Conservation (phyloP, 1,140 invertebrate species). For the Pogonognathellus flavescens region DNA sequence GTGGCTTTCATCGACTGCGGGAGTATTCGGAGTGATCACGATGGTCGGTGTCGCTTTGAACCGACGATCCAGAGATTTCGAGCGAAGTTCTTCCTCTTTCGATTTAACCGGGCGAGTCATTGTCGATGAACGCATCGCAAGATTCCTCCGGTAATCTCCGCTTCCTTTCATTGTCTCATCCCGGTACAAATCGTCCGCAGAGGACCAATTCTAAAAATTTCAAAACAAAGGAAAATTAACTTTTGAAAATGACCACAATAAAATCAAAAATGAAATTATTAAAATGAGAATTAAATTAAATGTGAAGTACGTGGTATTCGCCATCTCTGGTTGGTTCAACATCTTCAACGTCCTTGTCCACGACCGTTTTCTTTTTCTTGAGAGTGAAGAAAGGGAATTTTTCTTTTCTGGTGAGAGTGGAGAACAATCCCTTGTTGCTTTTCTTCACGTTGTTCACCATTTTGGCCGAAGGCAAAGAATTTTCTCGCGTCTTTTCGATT, state of each 20-base stretch:
- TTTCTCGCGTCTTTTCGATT: slow-evolving; percentile 53
- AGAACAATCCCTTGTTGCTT: slow-evolving; percentile 12
- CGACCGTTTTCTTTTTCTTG: slow-evolving; percentile 6
- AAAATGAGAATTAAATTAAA: neutral
- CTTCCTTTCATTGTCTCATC: slow-evolving; percentile 3
- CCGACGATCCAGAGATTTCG: slow-evolving; percentile 61
- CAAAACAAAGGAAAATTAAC: too few species aligned
- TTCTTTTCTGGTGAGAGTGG: slow-evolving; percentile 34
- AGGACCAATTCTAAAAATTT: slow-evolving; percentile 57
- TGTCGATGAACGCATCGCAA: slow-evolving; percentile 57
- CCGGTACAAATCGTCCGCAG: slow-evolving; percentile 55
- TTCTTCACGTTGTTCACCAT: slow-evolving; percentile 50
- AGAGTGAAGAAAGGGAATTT: slow-evolving; percentile 14
- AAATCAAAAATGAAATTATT: slow-evolving; percentile 30
- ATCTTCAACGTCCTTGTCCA: slow-evolving; percentile 64
- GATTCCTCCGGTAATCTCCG: slow-evolving; percentile 58
- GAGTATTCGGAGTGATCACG: slow-evolving; percentile 62
- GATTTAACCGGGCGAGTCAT: slow-evolving; percentile 29
- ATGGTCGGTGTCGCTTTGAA: slow-evolving; percentile 49
- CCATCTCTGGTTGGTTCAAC: slow-evolving; percentile 60
- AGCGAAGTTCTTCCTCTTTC: slow-evolving; percentile 24
- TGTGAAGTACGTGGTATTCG: slow-evolving; percentile 58
- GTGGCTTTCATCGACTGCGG: slow-evolving; percentile 43
- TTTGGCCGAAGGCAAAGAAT: slow-evolving; percentile 53
- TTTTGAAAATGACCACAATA: too few species aligned